Percentiles rank a stretch among this genome's conserved stretches.
phyloP scores from a whole-genome alignment of 2,113 vertebrate species.

The Labeo catla region DNA sequence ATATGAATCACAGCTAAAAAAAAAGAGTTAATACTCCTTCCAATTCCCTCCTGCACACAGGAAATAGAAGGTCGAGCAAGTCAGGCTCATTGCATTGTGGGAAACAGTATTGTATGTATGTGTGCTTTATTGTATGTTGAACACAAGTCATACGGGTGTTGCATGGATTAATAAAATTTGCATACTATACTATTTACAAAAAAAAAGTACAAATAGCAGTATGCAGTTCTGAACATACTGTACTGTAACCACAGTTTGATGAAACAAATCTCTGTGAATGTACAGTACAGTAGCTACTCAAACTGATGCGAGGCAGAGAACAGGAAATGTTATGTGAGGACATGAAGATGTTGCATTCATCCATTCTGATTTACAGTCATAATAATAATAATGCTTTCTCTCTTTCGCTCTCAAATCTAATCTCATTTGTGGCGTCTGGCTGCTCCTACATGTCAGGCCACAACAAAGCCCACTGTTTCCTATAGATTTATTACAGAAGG shows the following conservation, averaged over 20 bases:
- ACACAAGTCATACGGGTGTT: background rate
- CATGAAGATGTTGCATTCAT: slow-evolving; percentile 62
- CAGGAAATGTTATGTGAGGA: slow-evolving; percentile 60
- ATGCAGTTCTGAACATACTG: background rate
- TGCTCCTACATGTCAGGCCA: slow-evolving; percentile 60
- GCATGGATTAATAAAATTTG: background rate
- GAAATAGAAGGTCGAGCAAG: background rate
- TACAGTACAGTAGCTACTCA: slow-evolving; percentile 55
- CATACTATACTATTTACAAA: background rate
- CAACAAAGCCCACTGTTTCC: slow-evolving; percentile 72
- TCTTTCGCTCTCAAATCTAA: slow-evolving; percentile 57
- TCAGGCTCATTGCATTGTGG: background rate
- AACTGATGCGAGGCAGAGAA: slow-evolving; percentile 35
- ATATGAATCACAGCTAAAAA: no score
- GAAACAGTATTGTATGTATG: background rate
- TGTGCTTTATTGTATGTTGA: background rate
- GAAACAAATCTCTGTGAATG: slow-evolving; percentile 26
- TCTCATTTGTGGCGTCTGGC: slow-evolving; percentile 68
- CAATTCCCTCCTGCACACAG: background rate
- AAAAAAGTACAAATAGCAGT: background rate
- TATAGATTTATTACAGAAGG: slow-evolving; percentile 54
- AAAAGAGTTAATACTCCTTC: background rate
- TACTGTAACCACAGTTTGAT: background rate
- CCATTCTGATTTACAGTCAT: slow-evolving; percentile 62
- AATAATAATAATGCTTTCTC: slow-evolving; percentile 38